These are phyloP conservation scores for Anodontia alba DNA, from an alignment of 2,888 invertebrate genomes.

Conservation along the genomic window DNA sequence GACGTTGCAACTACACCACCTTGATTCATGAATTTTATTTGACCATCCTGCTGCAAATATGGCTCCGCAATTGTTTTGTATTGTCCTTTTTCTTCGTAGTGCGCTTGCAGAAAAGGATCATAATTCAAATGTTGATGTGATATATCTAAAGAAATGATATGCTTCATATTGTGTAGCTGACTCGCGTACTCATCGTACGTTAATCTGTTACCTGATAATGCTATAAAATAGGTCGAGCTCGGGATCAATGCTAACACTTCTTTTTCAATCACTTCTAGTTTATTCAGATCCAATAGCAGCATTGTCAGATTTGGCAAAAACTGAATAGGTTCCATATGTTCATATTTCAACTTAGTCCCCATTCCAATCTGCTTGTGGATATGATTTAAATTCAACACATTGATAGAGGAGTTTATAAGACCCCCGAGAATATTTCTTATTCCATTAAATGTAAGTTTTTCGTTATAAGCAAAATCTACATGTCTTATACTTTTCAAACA, in stretches of 20 bases:
- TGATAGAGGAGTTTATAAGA: slow-evolving; percentile 24
- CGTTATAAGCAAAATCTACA: slow-evolving; percentile 50
- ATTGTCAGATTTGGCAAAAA: slow-evolving; percentile 27
- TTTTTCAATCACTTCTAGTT: slow-evolving; percentile 50
- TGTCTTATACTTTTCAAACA: slow-evolving; percentile 22
- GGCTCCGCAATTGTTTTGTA: neutral
- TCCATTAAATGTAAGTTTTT: slow-evolving; percentile 40
- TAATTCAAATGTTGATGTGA: neutral
- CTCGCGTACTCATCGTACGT: neutral
- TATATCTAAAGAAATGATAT: neutral
- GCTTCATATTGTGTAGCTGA: neutral
- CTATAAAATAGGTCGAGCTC: neutral
- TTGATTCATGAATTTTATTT: neutral
- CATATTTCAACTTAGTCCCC: slow-evolving; percentile 26
- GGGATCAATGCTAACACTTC: slow-evolving; percentile 29
- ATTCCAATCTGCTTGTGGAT: slow-evolving; percentile 30
- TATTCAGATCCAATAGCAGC: slow-evolving; percentile 50
- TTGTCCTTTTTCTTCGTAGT: neutral
- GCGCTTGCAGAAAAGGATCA: neutral
- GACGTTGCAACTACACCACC: neutral
- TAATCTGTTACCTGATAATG: neutral
- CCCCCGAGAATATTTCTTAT: slow-evolving; percentile 44
- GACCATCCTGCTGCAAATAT: neutral
- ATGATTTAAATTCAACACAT: neutral
- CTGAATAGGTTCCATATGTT: slow-evolving; percentile 30